Evolutionary conservation across 1,140 invertebrate genomes (phyloP), one percentile per base, ranked within the genome.

Genomic region (Proales similis): DNA sequence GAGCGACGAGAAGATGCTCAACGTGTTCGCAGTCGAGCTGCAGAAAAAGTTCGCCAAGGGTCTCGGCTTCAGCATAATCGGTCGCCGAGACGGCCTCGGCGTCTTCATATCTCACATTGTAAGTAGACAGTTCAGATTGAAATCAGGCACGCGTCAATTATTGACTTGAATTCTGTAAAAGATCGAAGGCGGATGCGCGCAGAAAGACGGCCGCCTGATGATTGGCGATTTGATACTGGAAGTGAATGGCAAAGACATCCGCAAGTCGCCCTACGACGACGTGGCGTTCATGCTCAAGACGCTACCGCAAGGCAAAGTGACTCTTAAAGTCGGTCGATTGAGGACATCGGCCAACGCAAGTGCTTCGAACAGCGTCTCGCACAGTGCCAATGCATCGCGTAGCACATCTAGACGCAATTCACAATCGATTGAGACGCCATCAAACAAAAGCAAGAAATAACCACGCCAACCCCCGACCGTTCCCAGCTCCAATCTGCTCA

Each of bases 61-160:
- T 47, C 80, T 96, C 3, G 94, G 93, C 0, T 80, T 97, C 30
- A 88, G 86, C 66, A 84, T 94, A 64, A 84, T 89, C 14, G 87
- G 86, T n/a, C 84, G 86, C 45, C 85, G 87, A 67, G 83, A 84
- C 69, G 87, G 87, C 43, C 82, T 84, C 24, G 90, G 91, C 30
- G 88, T 93, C 57, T 96, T 90, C 73, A 85, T 98, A 63, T 88
- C 87, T 20, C 92, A 97, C 73, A 82, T 97, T 70, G 93, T 96
- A 73, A 82, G 83, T 78, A 19, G 7, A 5, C 26, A 36, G 20
- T 9, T 42, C 3, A 43, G 22, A 29, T n/a, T 19, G 22, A 33
- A 20, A 7, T 5, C 26, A 3, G 19, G 14, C 22, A 47, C 14
- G 33, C 19, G 9, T 24, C 12, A 48, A 30, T 61, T 62, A 7